Evolutionary conservation across 2,797 vertebrate genomes (phyloP).

Genomic region (Adrianichthys oophorus): DNA sequence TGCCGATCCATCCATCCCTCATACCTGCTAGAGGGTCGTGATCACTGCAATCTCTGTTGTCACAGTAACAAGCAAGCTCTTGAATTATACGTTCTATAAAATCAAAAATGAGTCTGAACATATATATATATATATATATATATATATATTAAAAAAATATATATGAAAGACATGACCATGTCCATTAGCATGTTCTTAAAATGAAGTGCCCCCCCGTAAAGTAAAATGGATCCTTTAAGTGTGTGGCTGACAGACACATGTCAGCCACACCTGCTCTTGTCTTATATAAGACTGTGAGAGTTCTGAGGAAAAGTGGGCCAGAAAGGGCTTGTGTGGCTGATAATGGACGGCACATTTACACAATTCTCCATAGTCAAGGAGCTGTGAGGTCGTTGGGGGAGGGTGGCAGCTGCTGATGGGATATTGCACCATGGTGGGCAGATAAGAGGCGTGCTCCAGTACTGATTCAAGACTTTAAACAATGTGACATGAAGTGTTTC

Average conservation of each 20-base stretch:
- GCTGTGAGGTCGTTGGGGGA: constrained; percentile 28
- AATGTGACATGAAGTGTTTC: constrained; percentile 24
- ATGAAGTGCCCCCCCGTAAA: background rate
- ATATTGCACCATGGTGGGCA: constrained; percentile 37
- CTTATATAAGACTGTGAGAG: constrained; percentile 40
- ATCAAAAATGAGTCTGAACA: constrained; percentile 18
- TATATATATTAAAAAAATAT: background rate
- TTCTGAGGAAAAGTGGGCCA: constrained; percentile 18
- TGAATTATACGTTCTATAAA: constrained; percentile 16
- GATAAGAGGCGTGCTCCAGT: constrained; percentile 16
- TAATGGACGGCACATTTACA: constrained; percentile 22
- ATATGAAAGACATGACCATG: background rate
- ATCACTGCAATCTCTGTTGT: constrained; percentile 18
- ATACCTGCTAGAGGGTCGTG: background rate
- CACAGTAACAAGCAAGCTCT: constrained; percentile 29
- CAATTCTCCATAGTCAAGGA: constrained; percentile 16
- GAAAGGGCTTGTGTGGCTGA: constrained; percentile 27
- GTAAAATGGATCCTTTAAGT: constrained; percentile 4
- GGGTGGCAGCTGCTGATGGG: constrained; percentile 16
- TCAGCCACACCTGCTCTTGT: constrained; percentile 46
- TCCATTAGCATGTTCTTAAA: background rate
- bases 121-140: background rate
- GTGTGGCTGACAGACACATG: constrained; percentile 31
- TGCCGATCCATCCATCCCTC: constrained; percentile 32
- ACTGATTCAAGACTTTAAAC: constrained; percentile 30